Conservation (phyloP, 2,888 invertebrate species). For the Phengaris alcon region DNA sequence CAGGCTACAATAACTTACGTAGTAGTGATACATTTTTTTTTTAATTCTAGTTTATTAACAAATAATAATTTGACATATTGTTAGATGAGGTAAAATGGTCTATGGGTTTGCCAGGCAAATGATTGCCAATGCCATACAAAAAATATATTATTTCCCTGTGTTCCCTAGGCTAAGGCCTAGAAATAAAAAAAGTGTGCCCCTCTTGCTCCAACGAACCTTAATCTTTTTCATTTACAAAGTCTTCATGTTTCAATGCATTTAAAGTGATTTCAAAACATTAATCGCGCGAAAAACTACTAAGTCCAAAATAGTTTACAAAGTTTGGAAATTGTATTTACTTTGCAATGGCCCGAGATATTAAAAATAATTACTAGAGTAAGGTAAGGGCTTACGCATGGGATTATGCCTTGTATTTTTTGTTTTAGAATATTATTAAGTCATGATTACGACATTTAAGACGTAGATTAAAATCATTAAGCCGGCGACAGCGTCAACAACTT, state of each 20-base stretch:
- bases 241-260: neutral
- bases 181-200: too few species aligned
- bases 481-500: neutral
- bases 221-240: slow-evolving; percentile 3
- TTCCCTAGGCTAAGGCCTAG: too few species aligned
- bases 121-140: too few species aligned
- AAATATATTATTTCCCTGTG: too few species aligned
- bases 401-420: neutral
- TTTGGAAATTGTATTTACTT: neutral
- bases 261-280: neutral
- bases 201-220: neutral
- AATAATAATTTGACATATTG: too few species aligned
- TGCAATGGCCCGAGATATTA: neutral
- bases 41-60: too few species aligned
- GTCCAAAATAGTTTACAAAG: neutral
- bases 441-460: neutral
- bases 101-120: too few species aligned
- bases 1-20: too few species aligned
- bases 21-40: too few species aligned
- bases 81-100: too few species aligned
- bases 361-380: neutral
- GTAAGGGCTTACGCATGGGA: neutral
- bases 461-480: neutral
- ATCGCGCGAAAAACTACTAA: neutral
- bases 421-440: neutral